Percentiles rank a stretch among this genome's conserved stretches.
Evolutionary conservation across 2,797 vertebrate genomes (phyloP).

Genomic region (Xiphophorus birchmanni): DNA sequence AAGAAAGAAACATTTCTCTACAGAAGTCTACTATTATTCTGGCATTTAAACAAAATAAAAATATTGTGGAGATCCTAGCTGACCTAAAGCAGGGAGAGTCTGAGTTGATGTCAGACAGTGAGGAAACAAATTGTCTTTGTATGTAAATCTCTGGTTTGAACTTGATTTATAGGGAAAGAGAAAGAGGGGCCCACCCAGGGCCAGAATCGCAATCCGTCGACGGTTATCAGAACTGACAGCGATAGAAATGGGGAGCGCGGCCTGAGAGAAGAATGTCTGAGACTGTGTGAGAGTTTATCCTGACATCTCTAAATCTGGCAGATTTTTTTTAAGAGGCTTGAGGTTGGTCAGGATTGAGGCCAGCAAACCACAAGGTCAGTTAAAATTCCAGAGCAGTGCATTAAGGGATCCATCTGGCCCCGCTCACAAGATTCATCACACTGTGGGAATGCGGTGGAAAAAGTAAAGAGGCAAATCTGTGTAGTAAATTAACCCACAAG

Average conservation of each 20-base stretch:
- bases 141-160: background rate
- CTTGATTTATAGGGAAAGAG: background rate
- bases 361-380: conserved; percentile 69
- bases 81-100: background rate
- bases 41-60: background rate
- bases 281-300: conserved; percentile 48
- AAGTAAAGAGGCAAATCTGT: conserved; percentile 21
- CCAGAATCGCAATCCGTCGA: background rate
- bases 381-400: conserved; percentile 63
- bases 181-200: background rate
- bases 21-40: background rate
- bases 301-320: conserved; percentile 68
- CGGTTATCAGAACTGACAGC: conserved; percentile 20
- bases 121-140: background rate
- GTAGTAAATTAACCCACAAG: conserved; percentile 24
- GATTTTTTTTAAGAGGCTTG: conserved; percentile 61
- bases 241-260: conserved; percentile 20
- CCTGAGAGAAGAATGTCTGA: conserved; percentile 58
- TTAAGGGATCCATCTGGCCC: conserved; percentile 67
- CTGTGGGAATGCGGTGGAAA: conserved; percentile 58
- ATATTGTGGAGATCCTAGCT: background rate
- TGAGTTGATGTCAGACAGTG: background rate
- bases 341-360: conserved; percentile 69
- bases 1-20: background rate
- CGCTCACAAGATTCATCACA: conserved; percentile 36